Evolutionary conservation across 2,113 vertebrate species (phyloP).

Genomic region (Trogon melanurus): DNA sequence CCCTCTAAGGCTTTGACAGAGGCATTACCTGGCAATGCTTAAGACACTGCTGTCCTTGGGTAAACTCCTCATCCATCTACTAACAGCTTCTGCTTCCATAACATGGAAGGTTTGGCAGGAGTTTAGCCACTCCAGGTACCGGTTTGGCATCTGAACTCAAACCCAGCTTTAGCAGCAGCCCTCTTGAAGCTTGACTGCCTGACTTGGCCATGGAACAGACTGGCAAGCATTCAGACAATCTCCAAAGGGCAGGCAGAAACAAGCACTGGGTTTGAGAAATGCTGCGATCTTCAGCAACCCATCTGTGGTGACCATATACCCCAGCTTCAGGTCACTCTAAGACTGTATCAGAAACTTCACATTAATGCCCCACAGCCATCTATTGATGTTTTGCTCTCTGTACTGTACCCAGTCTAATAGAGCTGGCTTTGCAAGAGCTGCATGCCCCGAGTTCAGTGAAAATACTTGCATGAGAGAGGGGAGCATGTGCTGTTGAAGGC

Average conservation of each 20-base stretch:
- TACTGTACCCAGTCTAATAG: background rate
- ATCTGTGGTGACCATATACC: background rate
- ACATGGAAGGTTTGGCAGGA: background rate
- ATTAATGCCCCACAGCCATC: background rate
- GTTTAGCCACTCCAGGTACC: background rate
- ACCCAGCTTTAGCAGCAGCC: background rate
- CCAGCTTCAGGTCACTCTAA: background rate
- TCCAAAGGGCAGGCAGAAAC: background rate
- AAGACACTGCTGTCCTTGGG: background rate
- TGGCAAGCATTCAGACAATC: background rate
- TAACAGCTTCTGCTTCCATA: background rate
- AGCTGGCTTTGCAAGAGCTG: background rate
- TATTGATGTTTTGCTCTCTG: background rate
- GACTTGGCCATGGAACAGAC: background rate
- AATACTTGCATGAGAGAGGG: background rate
- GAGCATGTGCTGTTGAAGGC: background rate
- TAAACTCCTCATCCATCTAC: background rate
- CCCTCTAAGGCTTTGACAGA: background rate
- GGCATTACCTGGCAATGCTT: background rate
- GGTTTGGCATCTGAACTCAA: background rate
- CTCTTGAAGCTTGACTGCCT: background rate
- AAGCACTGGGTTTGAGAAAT: background rate
- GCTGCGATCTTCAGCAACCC: background rate
- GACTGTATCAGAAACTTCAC: background rate
- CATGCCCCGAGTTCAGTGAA: background rate